Conservation (phyloP, 2,797 vertebrate species). For the Craterocephalus amniculus region DNA sequence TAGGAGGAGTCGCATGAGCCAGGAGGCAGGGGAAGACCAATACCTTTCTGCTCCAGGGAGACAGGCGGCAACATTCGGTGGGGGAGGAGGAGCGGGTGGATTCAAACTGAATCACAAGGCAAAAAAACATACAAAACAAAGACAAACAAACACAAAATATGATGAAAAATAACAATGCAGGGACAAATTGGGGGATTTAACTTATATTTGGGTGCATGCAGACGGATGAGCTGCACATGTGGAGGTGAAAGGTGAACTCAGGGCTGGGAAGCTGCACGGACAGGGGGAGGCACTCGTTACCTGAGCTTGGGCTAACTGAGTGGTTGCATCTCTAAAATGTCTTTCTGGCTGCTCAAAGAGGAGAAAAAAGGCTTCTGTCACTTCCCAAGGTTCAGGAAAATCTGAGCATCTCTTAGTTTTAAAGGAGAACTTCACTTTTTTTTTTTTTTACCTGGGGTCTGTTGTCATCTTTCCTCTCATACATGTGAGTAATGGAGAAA, state of each 20-base stretch:
- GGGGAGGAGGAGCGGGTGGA: slow-evolving; percentile 93
- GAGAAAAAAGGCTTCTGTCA: slow-evolving; percentile 17
- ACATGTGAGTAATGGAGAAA: too few species aligned
- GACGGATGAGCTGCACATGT: neutral
- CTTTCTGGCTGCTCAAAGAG: slow-evolving; percentile 48
- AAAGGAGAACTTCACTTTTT: too few species aligned
- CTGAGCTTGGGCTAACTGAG: slow-evolving; percentile 61
- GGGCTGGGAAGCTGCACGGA: too few species aligned
- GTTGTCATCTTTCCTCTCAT: too few species aligned
- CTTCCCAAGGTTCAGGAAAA: too few species aligned
- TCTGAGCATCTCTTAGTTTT: too few species aligned
- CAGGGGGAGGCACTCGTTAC: slow-evolving; percentile 62
- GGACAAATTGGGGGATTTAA: slow-evolving; percentile 1
- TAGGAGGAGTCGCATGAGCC: slow-evolving; percentile 28
- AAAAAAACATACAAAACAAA: slow-evolving; percentile 50
- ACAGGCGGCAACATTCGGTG: slow-evolving; percentile 97
- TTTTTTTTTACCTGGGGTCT: too few species aligned
- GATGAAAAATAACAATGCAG: slow-evolving; percentile 60
- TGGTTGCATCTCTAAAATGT: slow-evolving; percentile 51
- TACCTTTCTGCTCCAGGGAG: slow-evolving; percentile 99
- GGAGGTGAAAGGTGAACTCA: slow-evolving; percentile 1
- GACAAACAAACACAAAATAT: slow-evolving; percentile 52
- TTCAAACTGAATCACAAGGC: slow-evolving; percentile 90
- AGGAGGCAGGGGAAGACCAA: slow-evolving; percentile 69
- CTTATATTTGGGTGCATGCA: neutral